Evolutionary conservation across 2,797 vertebrate species (phyloP).

Genomic region (Harpagifer antarcticus): DNA sequence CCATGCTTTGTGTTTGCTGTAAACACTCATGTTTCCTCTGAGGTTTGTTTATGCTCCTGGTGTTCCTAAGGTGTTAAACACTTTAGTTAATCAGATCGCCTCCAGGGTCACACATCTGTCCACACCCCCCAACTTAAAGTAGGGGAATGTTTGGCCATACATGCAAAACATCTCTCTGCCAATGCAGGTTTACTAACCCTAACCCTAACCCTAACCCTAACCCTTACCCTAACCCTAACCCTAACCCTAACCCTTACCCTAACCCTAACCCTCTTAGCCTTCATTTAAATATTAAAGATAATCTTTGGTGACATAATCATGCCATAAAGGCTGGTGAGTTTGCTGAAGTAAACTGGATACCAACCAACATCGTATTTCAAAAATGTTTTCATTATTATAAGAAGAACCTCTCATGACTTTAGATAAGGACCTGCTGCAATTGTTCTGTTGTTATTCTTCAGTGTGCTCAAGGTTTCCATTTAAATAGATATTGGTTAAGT

Average conservation of each 20-base stretch:
- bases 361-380: not conserved
- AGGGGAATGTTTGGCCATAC: conserved; percentile 31
- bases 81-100: conserved; percentile 47
- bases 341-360: not conserved
- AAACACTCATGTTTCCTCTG: conserved; percentile 39
- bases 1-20: conserved; percentile 41
- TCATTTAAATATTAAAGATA: not conserved
- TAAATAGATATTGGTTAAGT: too few relatives aligned
- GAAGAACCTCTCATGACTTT: not conserved
- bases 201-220: too few relatives aligned
- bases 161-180: not conserved
- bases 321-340: too few relatives aligned
- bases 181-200: not conserved
- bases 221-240: too few relatives aligned
- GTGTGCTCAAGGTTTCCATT: too few relatives aligned
- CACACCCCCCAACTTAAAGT: conserved; percentile 44
- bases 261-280: too few relatives aligned
- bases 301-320: not conserved
- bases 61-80: conserved; percentile 52
- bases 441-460: too few relatives aligned
- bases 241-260: not conserved
- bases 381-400: not conserved
- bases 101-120: conserved; percentile 52
- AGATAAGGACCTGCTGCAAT: too few relatives aligned
- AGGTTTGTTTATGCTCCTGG: conserved; percentile 46